Evolutionary conservation across 1,140 invertebrate species (phyloP).

Genomic region (Hesperophylax magnus): DNA sequence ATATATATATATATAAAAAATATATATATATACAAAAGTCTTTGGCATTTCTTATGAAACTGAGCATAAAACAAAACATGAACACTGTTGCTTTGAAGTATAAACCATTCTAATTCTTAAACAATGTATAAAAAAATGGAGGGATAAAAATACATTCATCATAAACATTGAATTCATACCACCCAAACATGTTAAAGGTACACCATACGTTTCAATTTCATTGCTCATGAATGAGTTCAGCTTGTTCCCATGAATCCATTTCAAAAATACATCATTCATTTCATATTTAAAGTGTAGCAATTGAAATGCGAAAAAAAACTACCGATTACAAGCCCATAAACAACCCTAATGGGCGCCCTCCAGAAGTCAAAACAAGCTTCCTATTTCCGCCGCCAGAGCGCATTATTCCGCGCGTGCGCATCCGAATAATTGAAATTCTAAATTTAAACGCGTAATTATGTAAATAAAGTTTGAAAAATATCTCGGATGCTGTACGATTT

Average conservation of each 20-base stretch:
- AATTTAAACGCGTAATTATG: conserved; percentile 19
- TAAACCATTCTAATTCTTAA: no score
- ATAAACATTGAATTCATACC: no score
- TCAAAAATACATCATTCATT: conserved; percentile 51
- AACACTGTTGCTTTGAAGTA: no score
- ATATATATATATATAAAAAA: no score
- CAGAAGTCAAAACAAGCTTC: conserved; percentile 46
- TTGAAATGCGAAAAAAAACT: conserved; percentile 36
- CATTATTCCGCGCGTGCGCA: conserved; percentile 54
- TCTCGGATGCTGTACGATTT: no score
- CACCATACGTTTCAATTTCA: neutral
- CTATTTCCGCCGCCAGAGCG: conserved; percentile 16
- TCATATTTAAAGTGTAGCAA: conserved; percentile 38
- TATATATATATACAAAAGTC: no score
- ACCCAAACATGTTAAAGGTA: no score
- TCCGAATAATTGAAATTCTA: conserved; percentile 48
- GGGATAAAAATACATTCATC: no score
- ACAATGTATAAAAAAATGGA: no score
- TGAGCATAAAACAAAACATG: no score
- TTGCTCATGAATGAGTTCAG: neutral
- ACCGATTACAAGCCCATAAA: conserved; percentile 53
- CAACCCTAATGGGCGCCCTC: conserved; percentile 48
- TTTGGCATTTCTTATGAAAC: no score
- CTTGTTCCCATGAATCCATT: conserved; percentile 30
- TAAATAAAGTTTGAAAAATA: no score